phyloP scores from a whole-genome alignment of 2,797 vertebrate species.

The Bryconaethiops microstoma region DNA sequence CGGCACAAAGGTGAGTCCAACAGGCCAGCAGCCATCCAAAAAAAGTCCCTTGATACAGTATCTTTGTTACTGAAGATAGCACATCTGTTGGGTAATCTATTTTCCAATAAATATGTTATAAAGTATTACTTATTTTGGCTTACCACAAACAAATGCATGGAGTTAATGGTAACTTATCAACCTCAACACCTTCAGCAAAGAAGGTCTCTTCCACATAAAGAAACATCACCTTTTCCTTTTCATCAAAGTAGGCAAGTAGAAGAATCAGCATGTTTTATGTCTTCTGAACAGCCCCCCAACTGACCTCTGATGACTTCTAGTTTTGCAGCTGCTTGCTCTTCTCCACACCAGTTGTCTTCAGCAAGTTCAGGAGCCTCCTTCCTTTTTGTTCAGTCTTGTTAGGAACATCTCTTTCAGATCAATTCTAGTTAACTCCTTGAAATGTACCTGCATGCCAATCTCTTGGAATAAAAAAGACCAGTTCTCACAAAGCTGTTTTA shows the following conservation, averaged over 20 bases:
- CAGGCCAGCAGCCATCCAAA: too few relatives aligned
- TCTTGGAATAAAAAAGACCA: conserved; percentile 23
- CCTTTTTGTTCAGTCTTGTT: conserved; percentile 16
- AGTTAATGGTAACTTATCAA: background rate
- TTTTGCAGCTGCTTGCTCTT: conserved; percentile 9
- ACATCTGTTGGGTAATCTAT: too few relatives aligned
- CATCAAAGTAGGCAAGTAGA: conserved; percentile 24
- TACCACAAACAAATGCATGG: too few relatives aligned
- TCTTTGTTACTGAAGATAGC: too few relatives aligned
- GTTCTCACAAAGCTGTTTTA: background rate
- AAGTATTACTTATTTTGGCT: too few relatives aligned
- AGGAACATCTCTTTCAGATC: conserved; percentile 20
- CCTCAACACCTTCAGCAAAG: background rate
- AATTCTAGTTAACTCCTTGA: background rate
- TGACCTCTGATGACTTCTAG: conserved; percentile 17
- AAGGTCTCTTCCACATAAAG: background rate
- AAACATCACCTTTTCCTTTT: background rate
- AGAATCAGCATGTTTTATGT: conserved; percentile 26
- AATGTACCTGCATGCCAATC: conserved; percentile 9
- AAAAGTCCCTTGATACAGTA: too few relatives aligned
- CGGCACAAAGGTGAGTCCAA: too few relatives aligned
- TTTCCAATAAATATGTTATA: too few relatives aligned
- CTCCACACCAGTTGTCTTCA: conserved; percentile 22
- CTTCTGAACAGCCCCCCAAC: conserved; percentile 29
- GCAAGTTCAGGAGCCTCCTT: conserved; percentile 14